Conservation (phyloP, 1,140 invertebrate genomes). For the Metopolophium dirhodum region DNA sequence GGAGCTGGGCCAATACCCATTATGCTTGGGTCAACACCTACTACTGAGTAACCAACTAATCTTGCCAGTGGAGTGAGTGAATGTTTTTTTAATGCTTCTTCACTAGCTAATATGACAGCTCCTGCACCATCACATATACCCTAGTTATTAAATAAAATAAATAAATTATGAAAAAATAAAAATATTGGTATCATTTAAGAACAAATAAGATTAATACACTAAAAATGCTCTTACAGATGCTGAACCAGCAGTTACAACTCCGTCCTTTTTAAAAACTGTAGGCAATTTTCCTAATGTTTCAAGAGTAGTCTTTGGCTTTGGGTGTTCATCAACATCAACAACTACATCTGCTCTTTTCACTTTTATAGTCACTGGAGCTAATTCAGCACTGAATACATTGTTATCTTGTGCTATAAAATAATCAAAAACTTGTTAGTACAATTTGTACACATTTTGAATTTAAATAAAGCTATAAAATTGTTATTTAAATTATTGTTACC, state of each 20-base stretch:
- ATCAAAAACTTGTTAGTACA: background rate
- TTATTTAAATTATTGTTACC: constrained; percentile 64
- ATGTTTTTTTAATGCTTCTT: constrained; percentile 83
- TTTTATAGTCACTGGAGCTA: constrained; percentile 85
- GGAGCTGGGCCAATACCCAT: constrained; percentile 93
- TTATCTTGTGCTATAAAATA: constrained; percentile 80
- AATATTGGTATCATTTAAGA: background rate
- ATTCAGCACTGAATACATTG: constrained; percentile 89
- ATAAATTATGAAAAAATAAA: background rate
- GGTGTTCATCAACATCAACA: constrained; percentile 92
- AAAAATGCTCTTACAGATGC: constrained; percentile 78
- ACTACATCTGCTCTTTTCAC: constrained; percentile 80
- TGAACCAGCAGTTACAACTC: constrained; percentile 92
- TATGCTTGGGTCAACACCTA: constrained; percentile 85
- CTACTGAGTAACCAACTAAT: constrained; percentile 76
- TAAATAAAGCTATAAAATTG: background rate
- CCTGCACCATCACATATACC: constrained; percentile 97
- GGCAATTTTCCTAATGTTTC: constrained; percentile 84
- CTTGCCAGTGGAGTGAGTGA: constrained; percentile 81
- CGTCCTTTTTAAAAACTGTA: constrained; percentile 94
- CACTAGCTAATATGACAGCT: constrained; percentile 87
- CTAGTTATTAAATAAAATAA: constrained; percentile 64
- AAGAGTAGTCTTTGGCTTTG: constrained; percentile 83
- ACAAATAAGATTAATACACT: background rate
- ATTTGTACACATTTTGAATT: background rate